Base-by-base conservation (phyloP, 2,113 vertebrate genomes). In the Phrynosoma platyrhinos region DNA sequence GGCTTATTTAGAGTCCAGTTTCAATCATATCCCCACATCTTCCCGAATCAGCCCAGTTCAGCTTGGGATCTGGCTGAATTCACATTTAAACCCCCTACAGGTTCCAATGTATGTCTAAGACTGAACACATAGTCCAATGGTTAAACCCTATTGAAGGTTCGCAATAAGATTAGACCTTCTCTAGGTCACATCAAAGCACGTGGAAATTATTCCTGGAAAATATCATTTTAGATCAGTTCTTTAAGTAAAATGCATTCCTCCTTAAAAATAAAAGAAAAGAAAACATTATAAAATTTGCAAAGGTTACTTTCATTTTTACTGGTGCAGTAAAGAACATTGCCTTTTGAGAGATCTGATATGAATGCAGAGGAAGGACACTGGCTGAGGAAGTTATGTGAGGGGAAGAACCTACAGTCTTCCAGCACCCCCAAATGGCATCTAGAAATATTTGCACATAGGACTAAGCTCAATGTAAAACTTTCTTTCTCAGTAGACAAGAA, bases 401-500 rank as follows among this genome's bases (percentile, higher is more conserved):
- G 36, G 20, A 69, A 30, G 58, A 72, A 2, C 0, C 18, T 0
- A 42, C 42, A 0, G 27, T 55, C 82, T 84, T 89, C 8, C 20
- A 84, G 82, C 87, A 58, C 87, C 87, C n/a, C 62, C 87, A 78
- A 83, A 78, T 88, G 87, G 87, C 77, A 69, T 10, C 20, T 42
- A 36, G 64, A 4, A 86, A 58, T 3, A 47, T 9, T 72, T 86
- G 79, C 79, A 80, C 3, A 23, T 30, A 9, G 69, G 79, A 4
- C n/a, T 55, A 23, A 9, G 18, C 23, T 1, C 36, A 10, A 9
- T 3, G 40, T 5, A 53, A 32, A 23, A 52, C 25, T 20, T 58
- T 4, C 52, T 30, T 6, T 27, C 12, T 20, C 0, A 1, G 1
- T 42, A 36, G 66, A 23, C 20, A 27, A 27, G 25, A 40, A 72